Conservation (phyloP, 2,797 vertebrate genomes). For the Sphenopsis melanotis region DNA sequence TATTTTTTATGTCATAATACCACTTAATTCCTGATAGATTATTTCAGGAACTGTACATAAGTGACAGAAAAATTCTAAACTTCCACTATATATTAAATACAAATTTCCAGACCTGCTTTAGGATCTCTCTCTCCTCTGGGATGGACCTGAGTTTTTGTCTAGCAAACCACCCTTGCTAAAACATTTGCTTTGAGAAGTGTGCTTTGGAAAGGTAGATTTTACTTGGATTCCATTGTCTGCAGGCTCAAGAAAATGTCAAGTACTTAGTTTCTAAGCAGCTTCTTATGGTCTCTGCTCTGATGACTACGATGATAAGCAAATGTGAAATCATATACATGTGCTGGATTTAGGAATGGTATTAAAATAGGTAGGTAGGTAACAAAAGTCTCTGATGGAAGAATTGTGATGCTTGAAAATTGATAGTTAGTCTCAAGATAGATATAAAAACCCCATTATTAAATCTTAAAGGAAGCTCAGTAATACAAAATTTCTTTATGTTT, state of each 20-base stretch:
- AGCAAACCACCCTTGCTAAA: neutral
- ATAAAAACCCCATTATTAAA: neutral
- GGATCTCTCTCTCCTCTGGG: neutral
- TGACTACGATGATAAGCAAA: neutral
- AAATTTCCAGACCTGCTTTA: neutral
- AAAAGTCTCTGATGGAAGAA: neutral
- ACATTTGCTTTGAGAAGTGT: neutral
- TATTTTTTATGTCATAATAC: neutral
- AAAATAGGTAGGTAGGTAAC: neutral
- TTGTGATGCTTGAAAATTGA: neutral
- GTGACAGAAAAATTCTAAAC: neutral
- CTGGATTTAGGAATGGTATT: neutral
- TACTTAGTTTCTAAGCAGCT: neutral
- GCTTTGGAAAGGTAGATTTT: neutral
- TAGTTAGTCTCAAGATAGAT: neutral
- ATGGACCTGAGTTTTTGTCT: neutral
- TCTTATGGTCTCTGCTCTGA: neutral
- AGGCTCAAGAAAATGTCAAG: neutral
- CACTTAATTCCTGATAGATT: conserved; percentile 25
- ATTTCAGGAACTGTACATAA: neutral
- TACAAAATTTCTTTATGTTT: neutral
- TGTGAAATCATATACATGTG: neutral
- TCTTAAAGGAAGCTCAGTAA: neutral
- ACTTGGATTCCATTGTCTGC: neutral
- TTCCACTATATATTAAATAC: neutral